These are phyloP conservation scores for Polyommatus iphigenia DNA, from an alignment of 2,888 invertebrate genomes.

Conservation along the genomic window DNA sequence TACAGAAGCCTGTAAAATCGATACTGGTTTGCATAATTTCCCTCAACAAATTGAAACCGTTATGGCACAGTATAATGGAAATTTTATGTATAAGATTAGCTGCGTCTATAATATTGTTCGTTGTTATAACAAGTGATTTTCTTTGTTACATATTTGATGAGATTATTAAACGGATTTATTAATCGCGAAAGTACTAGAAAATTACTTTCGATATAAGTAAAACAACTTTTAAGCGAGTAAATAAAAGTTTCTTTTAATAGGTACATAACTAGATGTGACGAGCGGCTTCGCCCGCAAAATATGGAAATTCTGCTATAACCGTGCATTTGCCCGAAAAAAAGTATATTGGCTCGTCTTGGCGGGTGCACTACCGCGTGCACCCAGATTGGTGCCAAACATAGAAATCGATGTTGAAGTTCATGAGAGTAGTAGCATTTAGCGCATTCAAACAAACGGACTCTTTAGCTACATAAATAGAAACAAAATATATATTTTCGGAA, in stretches of 20 bases:
- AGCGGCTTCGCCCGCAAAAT: no score
- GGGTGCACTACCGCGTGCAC: no score
- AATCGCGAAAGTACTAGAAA: not conserved
- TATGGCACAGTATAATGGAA: slow-evolving; percentile 12
- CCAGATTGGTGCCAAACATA: no score
- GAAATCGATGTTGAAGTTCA: no score
- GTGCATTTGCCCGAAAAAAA: no score
- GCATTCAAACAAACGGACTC: no score
- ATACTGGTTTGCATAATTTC: slow-evolving; percentile 18
- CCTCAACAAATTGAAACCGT: slow-evolving; percentile 4
- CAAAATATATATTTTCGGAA: not conserved
- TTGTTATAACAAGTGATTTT: not conserved
- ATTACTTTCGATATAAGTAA: not conserved
- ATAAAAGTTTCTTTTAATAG: no score
- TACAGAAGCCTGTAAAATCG: not conserved
- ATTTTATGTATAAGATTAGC: slow-evolving; percentile 21
- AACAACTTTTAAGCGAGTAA: not conserved
- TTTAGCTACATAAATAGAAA: no score
- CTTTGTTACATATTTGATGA: not conserved
- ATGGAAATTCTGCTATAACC: no score
- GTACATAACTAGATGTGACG: no score
- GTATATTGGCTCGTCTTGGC: no score
- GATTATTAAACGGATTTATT: not conserved
- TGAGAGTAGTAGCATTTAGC: no score
- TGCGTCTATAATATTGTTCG: not conserved